phyloP scores from a whole-genome alignment of 2,797 vertebrate species.

The Erpetoichthys calabaricus region DNA sequence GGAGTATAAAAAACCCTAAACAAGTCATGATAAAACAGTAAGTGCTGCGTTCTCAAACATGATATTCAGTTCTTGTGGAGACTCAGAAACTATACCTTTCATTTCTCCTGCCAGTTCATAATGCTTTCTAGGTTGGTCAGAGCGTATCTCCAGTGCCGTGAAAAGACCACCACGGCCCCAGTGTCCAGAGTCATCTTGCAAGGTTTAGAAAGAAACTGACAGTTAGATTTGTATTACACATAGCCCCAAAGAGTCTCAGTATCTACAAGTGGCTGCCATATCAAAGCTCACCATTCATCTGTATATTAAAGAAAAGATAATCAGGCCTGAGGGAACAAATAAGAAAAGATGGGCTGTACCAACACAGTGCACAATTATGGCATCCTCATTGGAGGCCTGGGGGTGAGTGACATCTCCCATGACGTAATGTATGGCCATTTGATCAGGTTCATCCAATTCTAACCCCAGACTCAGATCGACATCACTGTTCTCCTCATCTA shows the following conservation, averaged over 20 bases:
- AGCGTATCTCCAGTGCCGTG: constrained; percentile 68
- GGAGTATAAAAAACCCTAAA: no score
- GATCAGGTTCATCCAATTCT: constrained; percentile 40
- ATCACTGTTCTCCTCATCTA: constrained; percentile 26
- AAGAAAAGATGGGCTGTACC: constrained; percentile 47
- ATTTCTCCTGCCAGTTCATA: constrained; percentile 81
- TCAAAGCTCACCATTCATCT: no score
- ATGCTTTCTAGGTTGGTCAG: constrained; percentile 62
- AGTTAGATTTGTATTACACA: no score
- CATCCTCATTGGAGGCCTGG: constrained; percentile 50
- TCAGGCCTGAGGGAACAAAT: no score
- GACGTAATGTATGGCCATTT: constrained; percentile 55
- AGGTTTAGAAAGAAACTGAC: constrained; percentile 12
- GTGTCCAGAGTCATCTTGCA: constrained; percentile 69
- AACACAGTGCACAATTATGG: constrained; percentile 76
- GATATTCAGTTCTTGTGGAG: no score
- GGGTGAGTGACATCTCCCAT: constrained; percentile 83
- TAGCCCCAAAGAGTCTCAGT: no score
- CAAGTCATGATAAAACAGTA: no score
- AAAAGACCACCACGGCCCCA: constrained; percentile 86
- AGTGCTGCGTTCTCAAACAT: no score
- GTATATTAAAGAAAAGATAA: no score
- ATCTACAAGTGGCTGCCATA: no score
- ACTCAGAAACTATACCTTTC: constrained; percentile 52
- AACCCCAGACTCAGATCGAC: constrained; percentile 22